phyloP scores from a whole-genome alignment of 2,888 invertebrate genomes.

The Parasteatoda lunata region DNA sequence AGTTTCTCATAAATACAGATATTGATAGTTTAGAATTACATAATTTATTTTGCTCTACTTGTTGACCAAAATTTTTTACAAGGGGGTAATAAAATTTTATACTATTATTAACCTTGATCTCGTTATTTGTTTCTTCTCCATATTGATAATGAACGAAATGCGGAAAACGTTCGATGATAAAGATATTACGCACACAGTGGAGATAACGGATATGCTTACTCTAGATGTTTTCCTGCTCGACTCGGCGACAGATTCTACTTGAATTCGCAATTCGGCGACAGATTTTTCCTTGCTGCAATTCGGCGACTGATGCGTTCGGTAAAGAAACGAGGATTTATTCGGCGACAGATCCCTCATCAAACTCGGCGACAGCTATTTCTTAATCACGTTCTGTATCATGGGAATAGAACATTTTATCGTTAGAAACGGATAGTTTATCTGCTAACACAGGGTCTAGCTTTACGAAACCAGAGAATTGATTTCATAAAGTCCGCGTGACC shows the following conservation, averaged over 20 bases:
- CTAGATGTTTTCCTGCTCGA: conserved; percentile 34
- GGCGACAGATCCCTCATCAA: not conserved
- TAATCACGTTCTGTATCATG: conserved; percentile 2
- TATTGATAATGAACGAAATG: conserved; percentile 15
- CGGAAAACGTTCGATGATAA: conserved; percentile 47
- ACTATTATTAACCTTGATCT: conserved; percentile 41
- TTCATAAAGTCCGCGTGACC: not conserved
- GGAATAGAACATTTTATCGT: not conserved
- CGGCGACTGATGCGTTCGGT: conserved; percentile 16
- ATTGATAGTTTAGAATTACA: too few relatives aligned
- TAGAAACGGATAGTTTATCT: not conserved
- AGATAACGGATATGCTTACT: conserved; percentile 23
- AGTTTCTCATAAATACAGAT: too few relatives aligned
- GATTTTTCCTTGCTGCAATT: conserved; percentile 8
- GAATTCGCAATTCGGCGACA: conserved; percentile 34
- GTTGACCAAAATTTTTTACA: too few relatives aligned
- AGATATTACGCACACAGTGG: not conserved
- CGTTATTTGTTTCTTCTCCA: not conserved
- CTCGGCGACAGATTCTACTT: conserved; percentile 29
- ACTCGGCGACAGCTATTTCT: not conserved
- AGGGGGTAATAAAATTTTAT: too few relatives aligned
- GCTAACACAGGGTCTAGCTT: not conserved
- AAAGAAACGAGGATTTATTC: conserved; percentile 2
- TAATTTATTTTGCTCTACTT: too few relatives aligned
- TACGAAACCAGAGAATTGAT: not conserved